These are phyloP conservation scores for Anagyrus pseudococci DNA, from an alignment of 2,888 invertebrate species.

Conservation along the genomic window DNA sequence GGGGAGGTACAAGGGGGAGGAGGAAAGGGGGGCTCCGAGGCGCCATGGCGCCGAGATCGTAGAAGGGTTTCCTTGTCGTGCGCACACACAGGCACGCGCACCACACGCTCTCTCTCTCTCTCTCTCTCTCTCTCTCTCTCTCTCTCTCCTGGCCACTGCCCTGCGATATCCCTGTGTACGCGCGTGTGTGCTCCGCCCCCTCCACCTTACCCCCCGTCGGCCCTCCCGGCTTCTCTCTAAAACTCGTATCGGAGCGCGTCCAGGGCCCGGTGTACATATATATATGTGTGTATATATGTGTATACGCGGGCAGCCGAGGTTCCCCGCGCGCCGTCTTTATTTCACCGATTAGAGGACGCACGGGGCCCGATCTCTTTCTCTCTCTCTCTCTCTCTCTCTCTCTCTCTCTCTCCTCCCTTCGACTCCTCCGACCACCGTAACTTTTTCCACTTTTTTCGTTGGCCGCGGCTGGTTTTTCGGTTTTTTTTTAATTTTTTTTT, in stretches of 20 bases:
- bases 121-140: neutral
- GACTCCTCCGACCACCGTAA: too few species aligned
- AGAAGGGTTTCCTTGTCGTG: conserved; percentile 62
- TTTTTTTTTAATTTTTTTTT: conserved; percentile 5
- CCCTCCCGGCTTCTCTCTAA: neutral
- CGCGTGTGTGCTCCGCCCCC: too few species aligned
- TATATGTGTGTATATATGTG: conserved; percentile 19
- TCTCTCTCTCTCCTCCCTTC: too few species aligned
- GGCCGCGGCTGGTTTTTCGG: too few species aligned
- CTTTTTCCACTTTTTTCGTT: too few species aligned
- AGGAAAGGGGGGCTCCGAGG: conserved; percentile 47
- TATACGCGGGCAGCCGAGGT: neutral
- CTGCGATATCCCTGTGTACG: neutral
- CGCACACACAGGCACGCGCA: conserved; percentile 43
- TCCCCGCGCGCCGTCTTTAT: conserved; percentile 17
- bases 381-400: too few species aligned
- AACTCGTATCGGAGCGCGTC: neutral
- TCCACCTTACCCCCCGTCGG: too few species aligned
- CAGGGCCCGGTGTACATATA: neutral
- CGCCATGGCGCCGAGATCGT: conserved; percentile 62
- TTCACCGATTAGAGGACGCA: conserved; percentile 10
- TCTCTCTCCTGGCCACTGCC: neutral
- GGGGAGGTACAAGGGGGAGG: conserved; percentile 6
- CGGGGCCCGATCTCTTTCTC: too few species aligned
- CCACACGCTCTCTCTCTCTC: conserved; percentile 25